Percentiles rank a stretch among this genome's conserved stretches.
These are phyloP conservation scores for Sphinx pinastri DNA, from an alignment of 2,888 invertebrate species.

Conservation along the genomic window DNA sequence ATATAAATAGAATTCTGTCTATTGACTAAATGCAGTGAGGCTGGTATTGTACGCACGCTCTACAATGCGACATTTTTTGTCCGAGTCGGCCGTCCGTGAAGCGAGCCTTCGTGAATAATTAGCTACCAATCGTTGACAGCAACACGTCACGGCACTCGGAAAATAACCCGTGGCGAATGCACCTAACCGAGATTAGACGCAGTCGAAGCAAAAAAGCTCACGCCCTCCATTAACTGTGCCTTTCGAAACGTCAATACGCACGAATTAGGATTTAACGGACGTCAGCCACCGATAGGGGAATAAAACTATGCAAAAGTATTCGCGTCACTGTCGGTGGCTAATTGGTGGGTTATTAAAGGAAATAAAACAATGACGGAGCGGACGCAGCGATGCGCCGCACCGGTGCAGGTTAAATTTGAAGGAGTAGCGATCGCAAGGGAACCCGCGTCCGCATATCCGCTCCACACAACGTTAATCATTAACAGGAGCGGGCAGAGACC, in stretches of 20 bases:
- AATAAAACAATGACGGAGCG: conserved; percentile 41
- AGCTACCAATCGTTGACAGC: conserved; percentile 74
- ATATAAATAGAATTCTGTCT: background rate
- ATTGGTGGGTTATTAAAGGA: conserved; percentile 42
- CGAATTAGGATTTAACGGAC: conserved; percentile 73
- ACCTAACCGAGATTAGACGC: conserved; percentile 72
- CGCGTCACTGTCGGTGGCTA: conserved; percentile 42
- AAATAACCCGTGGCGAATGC: conserved; percentile 76
- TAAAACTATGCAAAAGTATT: conserved; percentile 56
- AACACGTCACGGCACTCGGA: conserved; percentile 72
- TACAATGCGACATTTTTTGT: conserved; percentile 49
- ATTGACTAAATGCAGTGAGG: conserved; percentile 18
- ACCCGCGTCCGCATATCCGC: conserved; percentile 48
- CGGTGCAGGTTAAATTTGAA: conserved; percentile 55
- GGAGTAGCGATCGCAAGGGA: conserved; percentile 59
- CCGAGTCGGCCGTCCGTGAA: conserved; percentile 56
- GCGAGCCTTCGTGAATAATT: conserved; percentile 77
- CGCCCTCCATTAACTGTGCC: conserved; percentile 76
- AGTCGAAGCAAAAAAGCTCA: conserved; percentile 71
- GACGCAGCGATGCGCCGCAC: background rate
- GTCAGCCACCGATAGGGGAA: conserved; percentile 47
- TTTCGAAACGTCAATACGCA: conserved; percentile 80
- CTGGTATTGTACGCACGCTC: conserved; percentile 40
- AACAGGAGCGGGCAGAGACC: conserved; percentile 74
- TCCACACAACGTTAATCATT: conserved; percentile 71